Conservation (phyloP, 2,797 vertebrate genomes). For the Acrossocheilus fasciatus region DNA sequence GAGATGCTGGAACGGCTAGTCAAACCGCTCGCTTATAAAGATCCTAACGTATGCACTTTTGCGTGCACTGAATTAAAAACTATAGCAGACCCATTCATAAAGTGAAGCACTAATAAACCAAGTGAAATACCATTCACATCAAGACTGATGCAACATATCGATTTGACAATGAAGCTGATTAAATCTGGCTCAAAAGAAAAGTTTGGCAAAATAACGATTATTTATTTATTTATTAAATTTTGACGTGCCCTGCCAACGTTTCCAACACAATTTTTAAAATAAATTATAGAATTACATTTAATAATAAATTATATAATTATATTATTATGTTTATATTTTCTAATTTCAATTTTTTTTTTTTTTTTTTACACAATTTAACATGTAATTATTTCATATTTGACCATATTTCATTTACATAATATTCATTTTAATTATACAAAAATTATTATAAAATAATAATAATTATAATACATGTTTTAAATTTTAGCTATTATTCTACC, state of each 20-base stretch:
- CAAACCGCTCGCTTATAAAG: not conserved
- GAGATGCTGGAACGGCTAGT: not conserved
- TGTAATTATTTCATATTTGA: not conserved
- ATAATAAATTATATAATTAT: not conserved
- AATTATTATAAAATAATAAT: not conserved
- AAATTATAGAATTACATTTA: not conserved
- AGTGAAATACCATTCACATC: not conserved
- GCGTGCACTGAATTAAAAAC: not conserved
- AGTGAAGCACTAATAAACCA: not conserved
- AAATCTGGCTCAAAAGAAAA: not conserved
- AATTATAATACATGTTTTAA: no score
- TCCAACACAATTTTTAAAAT: not conserved
- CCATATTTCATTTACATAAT: not conserved
- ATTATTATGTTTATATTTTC: no score
- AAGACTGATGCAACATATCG: not conserved
- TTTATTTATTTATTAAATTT: not conserved
- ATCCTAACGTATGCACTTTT: not conserved
- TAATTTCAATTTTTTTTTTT: no score
- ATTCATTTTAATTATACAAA: not conserved
- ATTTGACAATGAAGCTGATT: not conserved
- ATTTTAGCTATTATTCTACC: not conserved
- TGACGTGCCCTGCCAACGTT: not conserved
- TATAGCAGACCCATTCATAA: not conserved
- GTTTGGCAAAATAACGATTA: not conserved
- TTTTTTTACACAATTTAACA: not conserved